Base-by-base conservation (phyloP, 2,888 invertebrate species). In the Aphodius sticticus region DNA sequence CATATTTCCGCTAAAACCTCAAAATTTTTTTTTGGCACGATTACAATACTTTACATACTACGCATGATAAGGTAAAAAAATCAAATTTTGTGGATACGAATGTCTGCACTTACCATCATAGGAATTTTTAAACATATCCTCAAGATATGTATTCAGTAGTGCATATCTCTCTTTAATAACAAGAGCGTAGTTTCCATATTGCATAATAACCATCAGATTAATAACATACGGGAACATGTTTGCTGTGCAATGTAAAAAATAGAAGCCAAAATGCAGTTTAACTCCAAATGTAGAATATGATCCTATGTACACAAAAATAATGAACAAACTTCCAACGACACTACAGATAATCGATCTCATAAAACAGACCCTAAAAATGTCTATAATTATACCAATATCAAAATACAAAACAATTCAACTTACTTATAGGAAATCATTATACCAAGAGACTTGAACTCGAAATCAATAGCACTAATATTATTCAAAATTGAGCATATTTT, bases 111-210 rank as follows among this genome's bases (percentile, higher is more conserved):
- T 78, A 83, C 82, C 81, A 35, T 69, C 74, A 69, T 70, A 9
- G 9, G 74, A 6, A 6, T 38, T 71, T 14, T 78, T 77, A 37
- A 79, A 71, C 15, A 76, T n/a, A 16, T 26, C 69, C 69, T 81
- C 83, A 38, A 85, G 74, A 82, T 84, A 85, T 70, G 83, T 81
- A 81, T 85, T 85, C n/a, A 85, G 78, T 36, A 84, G 76, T 79
- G 78, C 79, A 69, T 81, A 85, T 69, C 84, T 80, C 14, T 79
- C 75, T 35, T 82, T 80, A 26, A 84, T 77, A 12, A 85, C 81
- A 76, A 83, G 76, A 0, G 85, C 77, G 76, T 83, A 85, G 69
- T 83, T 82, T 76, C 79, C 80, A 72, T 85, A 85, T 69, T 84
- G 84, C 15, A 84, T 69, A 79, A 84, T 84, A 81, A 84, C 84